These are phyloP conservation scores for Struthio camelus DNA, from an alignment of 2,113 vertebrate genomes.

Conservation along the genomic window DNA sequence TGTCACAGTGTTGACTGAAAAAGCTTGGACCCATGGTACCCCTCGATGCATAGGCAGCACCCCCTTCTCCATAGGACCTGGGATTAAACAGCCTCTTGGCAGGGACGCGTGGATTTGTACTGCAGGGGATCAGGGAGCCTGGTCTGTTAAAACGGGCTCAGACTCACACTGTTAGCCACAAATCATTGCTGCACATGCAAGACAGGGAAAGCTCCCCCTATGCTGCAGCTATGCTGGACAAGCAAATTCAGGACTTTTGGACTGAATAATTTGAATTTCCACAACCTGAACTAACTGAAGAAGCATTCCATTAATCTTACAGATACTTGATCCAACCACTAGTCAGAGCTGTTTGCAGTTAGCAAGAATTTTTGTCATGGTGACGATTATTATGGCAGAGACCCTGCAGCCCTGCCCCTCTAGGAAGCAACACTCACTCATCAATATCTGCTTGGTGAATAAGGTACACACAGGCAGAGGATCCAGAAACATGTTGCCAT, in stretches of 20 bases:
- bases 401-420: not conserved
- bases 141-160: not conserved
- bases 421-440: not conserved
- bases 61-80: no score
- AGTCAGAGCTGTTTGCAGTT: not conserved
- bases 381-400: not conserved
- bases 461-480: not conserved
- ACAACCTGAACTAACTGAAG: not conserved
- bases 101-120: not conserved
- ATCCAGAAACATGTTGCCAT: not conserved
- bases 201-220: accelerated
- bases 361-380: not conserved
- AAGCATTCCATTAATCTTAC: not conserved
- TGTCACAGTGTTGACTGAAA: accelerated
- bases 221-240: not conserved
- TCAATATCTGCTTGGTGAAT: not conserved
- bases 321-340: not conserved
- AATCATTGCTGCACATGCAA: not conserved
- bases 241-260: not conserved
- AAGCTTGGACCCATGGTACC: accelerated
- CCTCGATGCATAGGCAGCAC: not conserved
- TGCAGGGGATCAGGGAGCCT: not conserved
- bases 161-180: not conserved
- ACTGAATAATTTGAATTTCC: not conserved
- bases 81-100: not conserved